Evolutionary conservation across 2,888 invertebrate species (phyloP).

Genomic region (Steinernema hermaphroditum): DNA sequence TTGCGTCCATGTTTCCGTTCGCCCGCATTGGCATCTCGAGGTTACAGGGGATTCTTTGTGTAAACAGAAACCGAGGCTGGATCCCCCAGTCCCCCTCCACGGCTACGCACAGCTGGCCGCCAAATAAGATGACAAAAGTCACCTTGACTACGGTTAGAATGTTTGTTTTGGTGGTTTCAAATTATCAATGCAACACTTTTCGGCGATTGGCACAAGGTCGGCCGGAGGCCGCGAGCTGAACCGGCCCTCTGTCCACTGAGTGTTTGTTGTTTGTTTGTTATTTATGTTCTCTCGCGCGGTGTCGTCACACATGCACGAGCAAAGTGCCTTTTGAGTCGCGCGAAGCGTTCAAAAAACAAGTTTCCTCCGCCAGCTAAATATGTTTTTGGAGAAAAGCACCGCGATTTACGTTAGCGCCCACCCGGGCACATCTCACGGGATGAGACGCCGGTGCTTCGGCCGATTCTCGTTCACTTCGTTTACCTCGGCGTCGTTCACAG

Average conservation of each 20-base stretch:
- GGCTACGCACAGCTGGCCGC: no score
- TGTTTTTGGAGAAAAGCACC: conserved; percentile 27
- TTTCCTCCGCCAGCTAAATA: conserved; percentile 18
- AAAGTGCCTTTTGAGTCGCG: conserved; percentile 28
- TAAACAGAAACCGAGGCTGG: no score
- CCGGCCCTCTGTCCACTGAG: not conserved
- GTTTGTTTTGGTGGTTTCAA: conserved; percentile 2
- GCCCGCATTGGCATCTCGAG: conserved; percentile 10
- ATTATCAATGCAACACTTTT: conserved; percentile 11
- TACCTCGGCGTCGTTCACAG: not conserved
- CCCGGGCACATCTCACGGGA: not conserved
- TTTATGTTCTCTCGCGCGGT: conserved; percentile 4
- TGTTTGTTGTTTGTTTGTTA: not conserved
- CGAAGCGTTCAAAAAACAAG: conserved; percentile 25
- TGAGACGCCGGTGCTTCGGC: not conserved
- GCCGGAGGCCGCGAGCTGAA: no score
- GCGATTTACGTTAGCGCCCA: conserved; percentile 11
- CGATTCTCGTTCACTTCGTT: conserved; percentile 7
- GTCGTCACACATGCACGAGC: conserved; percentile 28
- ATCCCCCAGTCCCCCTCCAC: no score
- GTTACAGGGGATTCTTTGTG: not conserved
- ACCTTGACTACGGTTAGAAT: conserved; percentile 8
- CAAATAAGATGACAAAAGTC: not conserved
- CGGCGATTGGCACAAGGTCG: conserved; percentile 8
- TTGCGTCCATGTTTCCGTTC: not conserved